Percentiles rank a stretch among this genome's conserved stretches.
Evolutionary conservation across 2,888 invertebrate genomes (phyloP).

Genomic region (Hypolimnas misippus): DNA sequence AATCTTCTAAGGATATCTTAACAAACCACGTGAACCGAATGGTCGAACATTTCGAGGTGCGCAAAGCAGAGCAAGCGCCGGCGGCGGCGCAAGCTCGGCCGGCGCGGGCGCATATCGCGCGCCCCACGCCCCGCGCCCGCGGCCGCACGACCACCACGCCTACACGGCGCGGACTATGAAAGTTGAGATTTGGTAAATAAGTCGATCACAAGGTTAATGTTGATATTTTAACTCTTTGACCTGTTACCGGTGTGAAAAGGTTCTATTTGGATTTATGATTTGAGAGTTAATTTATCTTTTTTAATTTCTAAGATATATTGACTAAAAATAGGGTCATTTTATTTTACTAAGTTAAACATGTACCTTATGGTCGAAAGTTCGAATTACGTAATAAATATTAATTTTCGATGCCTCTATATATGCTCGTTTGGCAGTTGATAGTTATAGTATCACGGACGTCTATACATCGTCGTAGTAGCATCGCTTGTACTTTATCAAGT

Average conservation of each 20-base stretch:
- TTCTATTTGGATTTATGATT: not conserved
- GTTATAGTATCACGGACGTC: no score
- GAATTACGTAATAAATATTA: no score
- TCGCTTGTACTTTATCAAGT: no score
- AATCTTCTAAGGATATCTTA: slow-evolving; percentile 14
- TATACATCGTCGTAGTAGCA: no score
- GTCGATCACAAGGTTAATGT: slow-evolving; percentile 17
- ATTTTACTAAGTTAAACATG: no score
- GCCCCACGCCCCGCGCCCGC: slow-evolving; percentile 52
- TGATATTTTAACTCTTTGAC: slow-evolving; percentile 5
- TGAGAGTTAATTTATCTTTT: not conserved
- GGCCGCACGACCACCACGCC: slow-evolving; percentile 71
- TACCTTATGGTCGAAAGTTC: no score
- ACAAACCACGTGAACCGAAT: slow-evolving; percentile 6
- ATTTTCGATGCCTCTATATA: no score
- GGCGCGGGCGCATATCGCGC: slow-evolving; percentile 52
- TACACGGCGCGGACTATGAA: slow-evolving; percentile 54
- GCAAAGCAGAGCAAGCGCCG: slow-evolving; percentile 65
- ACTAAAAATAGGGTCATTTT: no score
- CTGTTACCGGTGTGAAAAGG: not conserved
- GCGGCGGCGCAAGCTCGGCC: slow-evolving; percentile 58
- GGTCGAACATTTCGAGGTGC: slow-evolving; percentile 39
- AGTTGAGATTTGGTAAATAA: slow-evolving; percentile 22
- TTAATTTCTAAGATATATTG: no score
- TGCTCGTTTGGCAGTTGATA: no score